A percentile compares a stretch with the other conserved stretches of the same genome.
Evolutionary conservation across 2,113 vertebrate genomes (phyloP).

Genomic region (Hyperopisus bebe): DNA sequence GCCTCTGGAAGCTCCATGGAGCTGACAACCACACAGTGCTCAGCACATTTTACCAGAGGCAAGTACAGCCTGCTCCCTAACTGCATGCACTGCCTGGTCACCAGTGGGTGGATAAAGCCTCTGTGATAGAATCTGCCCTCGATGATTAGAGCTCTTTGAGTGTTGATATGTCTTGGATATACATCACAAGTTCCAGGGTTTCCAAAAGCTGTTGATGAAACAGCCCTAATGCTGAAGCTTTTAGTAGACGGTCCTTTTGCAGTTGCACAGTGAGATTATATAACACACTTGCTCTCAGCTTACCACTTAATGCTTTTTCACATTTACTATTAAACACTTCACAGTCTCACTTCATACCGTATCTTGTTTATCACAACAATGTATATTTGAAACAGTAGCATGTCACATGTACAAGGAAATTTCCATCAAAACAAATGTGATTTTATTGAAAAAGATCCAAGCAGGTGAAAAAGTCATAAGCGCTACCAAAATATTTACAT

Average conservation of each 20-base stretch:
- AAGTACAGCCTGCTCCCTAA: not conserved
- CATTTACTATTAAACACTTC: not conserved
- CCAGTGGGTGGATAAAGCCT: not conserved
- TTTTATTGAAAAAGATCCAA: not conserved
- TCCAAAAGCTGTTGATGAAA: not conserved
- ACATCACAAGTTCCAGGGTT: not conserved
- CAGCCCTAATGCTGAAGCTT: not conserved
- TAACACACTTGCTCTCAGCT: not conserved
- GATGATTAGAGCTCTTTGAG: not conserved
- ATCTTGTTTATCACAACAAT: not conserved
- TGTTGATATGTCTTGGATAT: not conserved
- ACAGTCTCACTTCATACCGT: not conserved
- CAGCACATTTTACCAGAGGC: slow-evolving; percentile 48
- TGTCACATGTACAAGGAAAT: not conserved
- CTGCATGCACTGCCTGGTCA: not conserved
- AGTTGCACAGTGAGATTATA: not conserved
- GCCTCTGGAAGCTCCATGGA: slow-evolving; percentile 48
- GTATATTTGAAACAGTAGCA: not conserved
- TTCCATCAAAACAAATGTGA: not conserved
- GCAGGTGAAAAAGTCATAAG: not conserved
- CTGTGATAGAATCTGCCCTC: not conserved
- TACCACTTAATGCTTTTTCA: not conserved
- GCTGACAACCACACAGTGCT: slow-evolving; percentile 45
- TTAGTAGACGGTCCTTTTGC: not conserved
- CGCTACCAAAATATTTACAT: not conserved